Evolutionary conservation across 2,888 invertebrate species (phyloP).

Genomic region (Drosophila kambysellisi): DNA sequence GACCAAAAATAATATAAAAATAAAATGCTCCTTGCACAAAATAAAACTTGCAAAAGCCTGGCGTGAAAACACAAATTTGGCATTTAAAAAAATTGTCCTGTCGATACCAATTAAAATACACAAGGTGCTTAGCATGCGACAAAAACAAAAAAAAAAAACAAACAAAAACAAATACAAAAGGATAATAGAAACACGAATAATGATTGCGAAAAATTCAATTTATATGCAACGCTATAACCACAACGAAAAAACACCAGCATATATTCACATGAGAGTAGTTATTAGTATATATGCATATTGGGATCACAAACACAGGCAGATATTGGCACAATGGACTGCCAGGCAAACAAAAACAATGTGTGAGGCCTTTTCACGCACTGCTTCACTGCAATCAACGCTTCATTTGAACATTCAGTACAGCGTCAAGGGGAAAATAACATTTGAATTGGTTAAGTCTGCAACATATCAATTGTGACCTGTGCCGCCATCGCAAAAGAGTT

Average conservation of each 20-base stretch:
- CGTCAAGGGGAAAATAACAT: not conserved
- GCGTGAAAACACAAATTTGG: slow-evolving; percentile 34
- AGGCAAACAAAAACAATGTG: slow-evolving; percentile 53
- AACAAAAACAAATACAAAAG: not conserved
- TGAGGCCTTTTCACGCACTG: slow-evolving; percentile 70
- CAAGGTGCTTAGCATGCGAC: slow-evolving; percentile 16
- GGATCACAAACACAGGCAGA: slow-evolving; percentile 25
- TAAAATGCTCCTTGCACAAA: not conserved
- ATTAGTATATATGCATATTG: slow-evolving; percentile 13
- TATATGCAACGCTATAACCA: slow-evolving; percentile 68
- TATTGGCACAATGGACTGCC: slow-evolving; percentile 39
- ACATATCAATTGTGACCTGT: slow-evolving; percentile 18
- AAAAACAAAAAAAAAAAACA: slow-evolving; percentile 10
- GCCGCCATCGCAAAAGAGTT: slow-evolving; percentile 2
- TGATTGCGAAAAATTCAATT: slow-evolving; percentile 77
- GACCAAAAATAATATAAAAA: slow-evolving; percentile 10
- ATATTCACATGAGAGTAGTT: slow-evolving; percentile 15
- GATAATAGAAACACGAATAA: slow-evolving; percentile 50
- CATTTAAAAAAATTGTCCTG: slow-evolving; percentile 42
- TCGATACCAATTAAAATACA: slow-evolving; percentile 70
- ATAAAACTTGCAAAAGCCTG: slow-evolving; percentile 42
- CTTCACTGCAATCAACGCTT: slow-evolving; percentile 75
- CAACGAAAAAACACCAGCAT: slow-evolving; percentile 30
- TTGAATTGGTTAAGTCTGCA: slow-evolving; percentile 10
- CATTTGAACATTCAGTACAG: slow-evolving; percentile 49